These are phyloP conservation scores for Streptopelia turtur DNA, from an alignment of 2,797 vertebrate genomes.

Conservation along the genomic window DNA sequence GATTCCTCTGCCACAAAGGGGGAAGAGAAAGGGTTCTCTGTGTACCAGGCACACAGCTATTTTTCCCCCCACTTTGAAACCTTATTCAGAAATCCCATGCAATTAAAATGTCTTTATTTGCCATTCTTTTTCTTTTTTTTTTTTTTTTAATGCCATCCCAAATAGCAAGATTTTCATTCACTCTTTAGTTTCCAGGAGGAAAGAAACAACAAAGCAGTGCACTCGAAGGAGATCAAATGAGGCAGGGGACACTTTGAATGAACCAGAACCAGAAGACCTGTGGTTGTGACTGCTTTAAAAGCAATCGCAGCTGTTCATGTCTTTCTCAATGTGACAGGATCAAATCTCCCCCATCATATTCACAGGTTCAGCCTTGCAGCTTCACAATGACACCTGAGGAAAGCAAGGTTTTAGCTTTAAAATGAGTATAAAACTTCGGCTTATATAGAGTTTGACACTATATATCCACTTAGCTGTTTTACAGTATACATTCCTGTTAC, in stretches of 20 bases:
- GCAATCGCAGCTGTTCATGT: background rate
- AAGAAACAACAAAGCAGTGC: background rate
- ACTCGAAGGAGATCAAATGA: background rate
- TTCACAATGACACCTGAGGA: background rate
- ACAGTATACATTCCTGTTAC: background rate
- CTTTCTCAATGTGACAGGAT: background rate
- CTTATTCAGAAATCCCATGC: conserved; percentile 53
- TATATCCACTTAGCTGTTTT: background rate
- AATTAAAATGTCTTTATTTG: conserved; percentile 62
- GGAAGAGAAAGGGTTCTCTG: conserved; percentile 66
- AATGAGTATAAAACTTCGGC: background rate
- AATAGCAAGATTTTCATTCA: conserved; percentile 39
- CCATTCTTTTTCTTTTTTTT: background rate
- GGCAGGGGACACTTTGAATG: background rate
- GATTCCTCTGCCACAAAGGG: conserved; percentile 68
- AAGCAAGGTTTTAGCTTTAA: background rate
- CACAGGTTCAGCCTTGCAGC: background rate
- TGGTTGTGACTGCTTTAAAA: background rate
- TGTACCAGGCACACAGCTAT: conserved; percentile 73
- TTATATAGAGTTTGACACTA: background rate
- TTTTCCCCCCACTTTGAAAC: conserved; percentile 37
- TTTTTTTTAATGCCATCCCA: conserved; percentile 3
- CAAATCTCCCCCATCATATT: background rate
- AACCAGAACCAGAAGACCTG: background rate
- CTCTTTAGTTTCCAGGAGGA: conserved; percentile 30